Evolutionary conservation across 1,140 invertebrate genomes (phyloP), one percentile per base, ranked within the genome.

Genomic region (Solen grandis): DNA sequence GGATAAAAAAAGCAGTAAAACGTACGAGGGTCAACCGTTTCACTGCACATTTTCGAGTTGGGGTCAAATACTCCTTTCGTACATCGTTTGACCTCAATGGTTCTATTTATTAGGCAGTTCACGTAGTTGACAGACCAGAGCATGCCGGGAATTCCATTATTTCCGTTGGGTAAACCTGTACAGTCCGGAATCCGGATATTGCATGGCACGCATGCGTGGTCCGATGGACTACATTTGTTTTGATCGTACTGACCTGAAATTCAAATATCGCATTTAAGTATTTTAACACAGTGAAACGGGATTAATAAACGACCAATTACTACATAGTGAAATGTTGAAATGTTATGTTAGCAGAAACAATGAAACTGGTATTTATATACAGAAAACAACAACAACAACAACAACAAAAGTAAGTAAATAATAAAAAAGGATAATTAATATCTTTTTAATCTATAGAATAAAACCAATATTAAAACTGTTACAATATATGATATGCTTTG

Each of bases 121-220:
- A 81, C 80, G 65, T 82, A 85, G 36, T 82, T 63, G n/a, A 81
- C 46, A 3, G 72, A 79, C 84, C 81, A 86, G 16, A 76, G 75
- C 35, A 76, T 77, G n/a, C 69, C 57, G 1, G 31, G 36, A 33
- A 85, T 81, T 8, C 70, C 55, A n/a, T 87, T 60, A 14, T 69
- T 59, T 25, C 84, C 86, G 59, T 87, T 70, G 13, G 72, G 57
- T 5, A 81, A 38, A n/a, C 63, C 78, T 3, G 31, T 35, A 78
- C 84, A 85, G 60, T 79, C 77, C n/a, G 86, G 82, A 5, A 78
- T 52, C 29, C 75, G 52, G 4, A 75, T 63, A 19, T 54, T 27
- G 50, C 82, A 86, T 5, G 74, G 82, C 10, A 63, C 46, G 46
- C 81, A 87, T 16, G 25, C 60, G 22, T 29, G 31, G 41, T 66